Percentiles rank a stretch among this genome's conserved stretches.
Conservation (phyloP, 2,797 vertebrate species). For the Erethizon dorsatum region DNA sequence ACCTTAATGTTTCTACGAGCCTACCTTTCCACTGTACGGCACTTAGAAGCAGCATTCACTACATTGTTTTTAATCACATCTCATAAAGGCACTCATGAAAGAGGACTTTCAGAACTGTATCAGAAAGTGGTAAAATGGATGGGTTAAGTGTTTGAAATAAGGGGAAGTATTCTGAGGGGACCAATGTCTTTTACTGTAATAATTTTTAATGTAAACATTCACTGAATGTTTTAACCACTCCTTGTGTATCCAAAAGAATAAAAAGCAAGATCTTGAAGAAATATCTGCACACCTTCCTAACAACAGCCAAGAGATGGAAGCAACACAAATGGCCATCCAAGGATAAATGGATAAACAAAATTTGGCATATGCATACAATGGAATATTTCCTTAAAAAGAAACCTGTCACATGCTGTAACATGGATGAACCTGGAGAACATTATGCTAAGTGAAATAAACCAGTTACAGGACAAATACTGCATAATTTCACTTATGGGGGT, state of each 20-base stretch:
- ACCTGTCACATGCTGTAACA: background rate
- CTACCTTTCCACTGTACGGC: background rate
- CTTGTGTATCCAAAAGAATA: background rate
- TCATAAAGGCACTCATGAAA: background rate
- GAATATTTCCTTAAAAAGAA: constrained; percentile 25
- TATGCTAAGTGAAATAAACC: background rate
- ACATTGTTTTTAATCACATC: background rate
- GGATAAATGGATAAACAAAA: background rate
- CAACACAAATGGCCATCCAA: background rate
- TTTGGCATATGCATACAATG: background rate
- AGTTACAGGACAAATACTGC: background rate
- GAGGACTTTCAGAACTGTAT: background rate
- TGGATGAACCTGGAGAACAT: background rate
- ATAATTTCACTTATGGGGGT: background rate
- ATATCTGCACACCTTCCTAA: background rate
- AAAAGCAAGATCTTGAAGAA: background rate
- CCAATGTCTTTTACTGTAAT: background rate
- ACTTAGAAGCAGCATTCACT: background rate
- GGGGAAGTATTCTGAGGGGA: background rate
- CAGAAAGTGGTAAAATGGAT: background rate
- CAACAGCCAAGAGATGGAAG: background rate
- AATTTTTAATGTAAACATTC: background rate
- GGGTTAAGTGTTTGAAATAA: background rate
- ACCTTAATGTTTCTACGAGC: background rate
- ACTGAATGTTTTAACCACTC: background rate